Conservation (phyloP, 1,140 invertebrate species). For the Scaptodrosophila lebanonensis region DNA sequence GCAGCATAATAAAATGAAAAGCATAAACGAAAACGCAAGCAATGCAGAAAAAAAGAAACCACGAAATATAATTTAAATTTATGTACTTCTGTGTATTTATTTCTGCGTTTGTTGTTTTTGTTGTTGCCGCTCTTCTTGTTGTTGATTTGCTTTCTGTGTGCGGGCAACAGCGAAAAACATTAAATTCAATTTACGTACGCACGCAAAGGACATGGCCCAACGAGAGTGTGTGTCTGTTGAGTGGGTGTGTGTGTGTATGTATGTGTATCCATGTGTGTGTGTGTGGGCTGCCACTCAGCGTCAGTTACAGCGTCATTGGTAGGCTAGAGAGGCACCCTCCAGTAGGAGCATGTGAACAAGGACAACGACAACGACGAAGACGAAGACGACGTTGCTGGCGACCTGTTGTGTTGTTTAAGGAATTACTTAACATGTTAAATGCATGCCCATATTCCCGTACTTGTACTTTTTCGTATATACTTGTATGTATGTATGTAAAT, state of each 20-base stretch:
- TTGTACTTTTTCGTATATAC: too few relatives aligned
- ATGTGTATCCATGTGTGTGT: conserved; percentile 10
- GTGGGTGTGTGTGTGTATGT: conserved; percentile 27
- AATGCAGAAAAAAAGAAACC: conserved; percentile 37
- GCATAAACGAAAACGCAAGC: conserved; percentile 49
- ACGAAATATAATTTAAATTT: conserved; percentile 71
- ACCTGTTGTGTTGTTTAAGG: conserved; percentile 66
- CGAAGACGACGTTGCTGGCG: conserved; percentile 26
- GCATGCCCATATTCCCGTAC: too few relatives aligned
- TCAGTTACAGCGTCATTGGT: conserved; percentile 44
- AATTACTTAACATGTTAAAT: conserved; percentile 58
- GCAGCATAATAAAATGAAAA: conserved; percentile 60
- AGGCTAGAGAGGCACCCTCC: not conserved
- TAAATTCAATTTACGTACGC: conserved; percentile 63
- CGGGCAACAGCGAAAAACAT: conserved; percentile 50
- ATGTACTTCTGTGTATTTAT: conserved; percentile 67
- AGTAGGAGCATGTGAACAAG: conserved; percentile 14
- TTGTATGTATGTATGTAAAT: conserved; percentile 14
- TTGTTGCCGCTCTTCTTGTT: conserved; percentile 37
- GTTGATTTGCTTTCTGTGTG: conserved; percentile 39
- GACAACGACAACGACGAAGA: conserved; percentile 23
- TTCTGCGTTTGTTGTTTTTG: conserved; percentile 40
- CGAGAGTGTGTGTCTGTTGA: too few relatives aligned
- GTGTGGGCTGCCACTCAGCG: conserved; percentile 57
- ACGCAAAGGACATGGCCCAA: conserved; percentile 1